Percentiles rank a stretch among this genome's conserved stretches.
Evolutionary conservation across 2,888 invertebrate species (phyloP).

Genomic region (Thereva nobilitata): DNA sequence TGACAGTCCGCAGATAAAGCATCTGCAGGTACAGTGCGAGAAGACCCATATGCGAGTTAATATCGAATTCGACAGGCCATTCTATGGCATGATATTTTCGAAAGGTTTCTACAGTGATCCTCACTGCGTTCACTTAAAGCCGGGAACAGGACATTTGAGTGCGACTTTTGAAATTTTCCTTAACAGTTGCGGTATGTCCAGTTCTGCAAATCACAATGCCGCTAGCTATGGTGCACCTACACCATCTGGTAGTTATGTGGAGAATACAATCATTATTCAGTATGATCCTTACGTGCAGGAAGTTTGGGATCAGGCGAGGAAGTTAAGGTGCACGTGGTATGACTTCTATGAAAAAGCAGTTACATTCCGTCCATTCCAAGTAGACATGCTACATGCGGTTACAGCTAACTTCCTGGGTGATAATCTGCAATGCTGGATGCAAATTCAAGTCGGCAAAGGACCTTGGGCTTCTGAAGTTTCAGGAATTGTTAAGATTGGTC

Average conservation of each 20-base stretch:
- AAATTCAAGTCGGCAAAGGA: conserved; percentile 94
- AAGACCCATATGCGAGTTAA: conserved; percentile 95
- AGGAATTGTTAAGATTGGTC: conserved; percentile 93
- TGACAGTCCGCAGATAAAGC: conserved; percentile 92
- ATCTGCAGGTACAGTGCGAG: conserved; percentile 92
- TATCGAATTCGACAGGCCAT: conserved; percentile 92
- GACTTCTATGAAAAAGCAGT: conserved; percentile 95
- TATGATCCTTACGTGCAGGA: conserved; percentile 94
- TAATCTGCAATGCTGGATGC: conserved; percentile 97
- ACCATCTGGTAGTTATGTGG: conserved; percentile 90
- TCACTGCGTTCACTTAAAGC: conserved; percentile 89
- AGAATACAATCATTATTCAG: conserved; percentile 92
- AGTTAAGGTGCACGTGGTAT: conserved; percentile 92
- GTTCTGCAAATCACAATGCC: conserved; percentile 87
- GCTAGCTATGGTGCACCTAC: conserved; percentile 84
- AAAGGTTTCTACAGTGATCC: conserved; percentile 91
- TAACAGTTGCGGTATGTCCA: conserved; percentile 91
- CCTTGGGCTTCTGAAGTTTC: conserved; percentile 97
- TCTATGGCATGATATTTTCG: conserved; percentile 95
- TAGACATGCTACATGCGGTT: conserved; percentile 93
- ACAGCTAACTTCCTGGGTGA: conserved; percentile 95
- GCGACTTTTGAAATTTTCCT: conserved; percentile 93
- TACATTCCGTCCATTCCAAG: conserved; percentile 93
- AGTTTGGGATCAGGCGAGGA: conserved; percentile 92
- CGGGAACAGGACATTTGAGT: conserved; percentile 86